phyloP scores from a whole-genome alignment of 2,113 vertebrate species.

The Lampris incognitus region DNA sequence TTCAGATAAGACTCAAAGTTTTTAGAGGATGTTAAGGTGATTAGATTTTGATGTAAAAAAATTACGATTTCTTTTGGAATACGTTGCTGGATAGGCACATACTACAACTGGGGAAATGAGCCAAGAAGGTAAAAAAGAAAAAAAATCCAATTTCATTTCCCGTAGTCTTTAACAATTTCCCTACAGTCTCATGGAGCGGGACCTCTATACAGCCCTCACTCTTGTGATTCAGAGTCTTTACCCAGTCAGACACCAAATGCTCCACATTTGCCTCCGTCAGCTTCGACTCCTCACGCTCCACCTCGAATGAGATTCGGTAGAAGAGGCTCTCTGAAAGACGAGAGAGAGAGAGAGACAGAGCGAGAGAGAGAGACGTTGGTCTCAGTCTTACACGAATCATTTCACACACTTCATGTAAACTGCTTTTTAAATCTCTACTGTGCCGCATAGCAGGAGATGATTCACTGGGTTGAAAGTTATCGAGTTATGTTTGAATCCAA shows the following conservation, averaged over 20 bases:
- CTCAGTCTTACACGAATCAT: background rate
- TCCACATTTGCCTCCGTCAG: constrained; percentile 73
- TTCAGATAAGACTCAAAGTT: no score
- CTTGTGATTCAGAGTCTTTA: constrained; percentile 68
- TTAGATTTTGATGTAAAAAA: no score
- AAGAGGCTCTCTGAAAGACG: constrained; percentile 86
- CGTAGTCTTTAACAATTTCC: no score
- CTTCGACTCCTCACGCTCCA: constrained; percentile 65
- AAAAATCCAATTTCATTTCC: no score
- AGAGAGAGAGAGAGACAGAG: constrained; percentile 30
- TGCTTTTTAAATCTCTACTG: background rate
- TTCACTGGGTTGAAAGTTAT: background rate
- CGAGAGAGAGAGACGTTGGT: background rate
- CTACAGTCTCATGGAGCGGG: no score
- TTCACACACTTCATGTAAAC: constrained; percentile 3
- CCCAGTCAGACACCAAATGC: constrained; percentile 84
- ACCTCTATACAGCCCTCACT: no score
- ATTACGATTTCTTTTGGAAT: no score
- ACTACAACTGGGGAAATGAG: no score
- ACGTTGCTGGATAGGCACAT: no score
- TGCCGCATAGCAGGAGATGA: constrained; percentile 73
- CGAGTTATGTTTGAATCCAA: constrained; percentile 18
- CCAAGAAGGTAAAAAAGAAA: no score
- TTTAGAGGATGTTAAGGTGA: no score
- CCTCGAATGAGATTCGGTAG: constrained; percentile 85